Evolutionary conservation across 2,113 vertebrate species (phyloP), one percentile per base, ranked within the genome.

Genomic region (Scomber japonicus): DNA sequence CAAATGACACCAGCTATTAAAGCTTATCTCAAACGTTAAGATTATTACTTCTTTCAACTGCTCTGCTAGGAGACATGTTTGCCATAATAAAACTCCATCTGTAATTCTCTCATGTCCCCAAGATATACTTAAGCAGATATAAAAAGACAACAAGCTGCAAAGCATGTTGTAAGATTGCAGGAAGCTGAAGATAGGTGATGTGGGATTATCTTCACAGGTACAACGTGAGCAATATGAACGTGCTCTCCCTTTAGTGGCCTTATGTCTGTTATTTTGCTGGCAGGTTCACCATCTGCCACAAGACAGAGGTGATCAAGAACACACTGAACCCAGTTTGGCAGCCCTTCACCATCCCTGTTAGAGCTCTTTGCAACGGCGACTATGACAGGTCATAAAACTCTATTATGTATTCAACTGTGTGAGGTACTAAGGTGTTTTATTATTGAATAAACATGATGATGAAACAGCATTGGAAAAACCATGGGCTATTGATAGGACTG

Each of bases 321-420:
- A 99, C 97, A 0, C 93, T 99, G 91, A 99, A 99, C 84, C 98
- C 98, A 0, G 97, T 97, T 64, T 99, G 98, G 98, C 97, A 99
- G 93, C 49, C 93, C 35, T 99, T 99, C 95, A 97, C 97, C 92
- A 99, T 99, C 82, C 98, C 98, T 0, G 98, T 99, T 76, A 93
- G 98, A 3, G 96, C 97, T 1, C 95, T 99, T 83, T 99, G 98
- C 95, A 99, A 99, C 0, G 98, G 98, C 1, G 98, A 99, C 94
- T 98, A 97, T 0, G 98, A 99, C 96, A 97, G 98, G 98, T 97
- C 63, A 91, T 87, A n/a, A 73, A 65, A 55, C n/a, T 64, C 27
- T 24, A 1, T 65, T 24, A 21, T 45, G 40, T 17, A 53, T 67
- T 51, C 27, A 51, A 48, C 54, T 40, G 1, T 3, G 14, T 62